Evolutionary conservation across 2,113 vertebrate genomes (phyloP), one percentile per base, ranked within the genome.

Genomic region (Neopipo cinnamomea): DNA sequence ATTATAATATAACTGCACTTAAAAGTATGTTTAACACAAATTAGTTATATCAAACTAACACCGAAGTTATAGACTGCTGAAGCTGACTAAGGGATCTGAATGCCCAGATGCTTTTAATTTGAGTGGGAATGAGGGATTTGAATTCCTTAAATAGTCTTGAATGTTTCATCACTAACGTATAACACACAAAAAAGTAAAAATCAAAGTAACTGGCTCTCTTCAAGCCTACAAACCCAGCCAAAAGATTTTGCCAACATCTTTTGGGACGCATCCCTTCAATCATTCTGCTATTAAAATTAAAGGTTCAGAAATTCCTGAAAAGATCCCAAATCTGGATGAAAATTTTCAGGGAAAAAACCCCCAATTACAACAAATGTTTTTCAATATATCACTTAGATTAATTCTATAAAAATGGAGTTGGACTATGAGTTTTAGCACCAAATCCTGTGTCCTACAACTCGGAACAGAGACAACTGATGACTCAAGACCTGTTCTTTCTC

Each of bases 21-120:
- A 49, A 56, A 95, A 84, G 56, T 50, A 18, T 74, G 28, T 77
- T 96, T 89, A 90, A 86, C 41, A 84, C 61, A 86, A 86, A 93
- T 86, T 67, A 94, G 73, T 35, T 65, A 1, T 42, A 80, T 76
- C 81, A 83, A 79, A 77, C 74, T 47, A 80, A 88, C 46, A 46
- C 58, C 6, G 2, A 80, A 90, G 75, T 63, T 74, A 30, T 0
- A 80, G 47, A 59, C 56, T 52, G 47, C 79, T 88, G 88, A 80
- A 75, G 82, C 68, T 82, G 80, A 91, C 61, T 77, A 74, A 83
- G 72, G 56, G 52, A 86, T 65, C 39, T 65, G 33, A 93, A 83
- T n/a, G 35, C 65, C 52, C 49, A 65, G 10, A 63, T 89, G 39
- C 72, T 93, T 91, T 94, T 85, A 75, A 78, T 93, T 63, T 84